Evolutionary conservation across 2,797 vertebrate genomes (phyloP).

Genomic region (Ctenochaetus hawaiiensis): DNA sequence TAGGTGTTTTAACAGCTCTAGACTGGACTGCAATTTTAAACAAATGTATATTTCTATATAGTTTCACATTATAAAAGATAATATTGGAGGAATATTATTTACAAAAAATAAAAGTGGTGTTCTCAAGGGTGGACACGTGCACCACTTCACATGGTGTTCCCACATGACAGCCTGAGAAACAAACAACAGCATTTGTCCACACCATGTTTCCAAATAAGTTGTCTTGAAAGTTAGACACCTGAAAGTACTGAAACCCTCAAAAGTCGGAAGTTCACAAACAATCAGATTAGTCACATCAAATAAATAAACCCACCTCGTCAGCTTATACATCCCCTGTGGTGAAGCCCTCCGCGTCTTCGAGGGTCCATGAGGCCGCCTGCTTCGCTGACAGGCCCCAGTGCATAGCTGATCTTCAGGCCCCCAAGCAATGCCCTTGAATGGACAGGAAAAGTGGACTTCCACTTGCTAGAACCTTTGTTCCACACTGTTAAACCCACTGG

Average conservation of each 20-base stretch:
- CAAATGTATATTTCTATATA: not conserved
- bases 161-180: slow-evolving; percentile 12
- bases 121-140: not conserved
- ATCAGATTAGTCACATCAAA: slow-evolving; percentile 30
- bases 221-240: not conserved
- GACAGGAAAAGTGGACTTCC: slow-evolving; percentile 72
- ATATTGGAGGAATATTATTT: not conserved
- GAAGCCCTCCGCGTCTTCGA: slow-evolving; percentile 41
- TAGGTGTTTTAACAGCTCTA: not conserved
- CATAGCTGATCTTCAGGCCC: slow-evolving; percentile 53
- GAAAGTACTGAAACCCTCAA: not conserved
- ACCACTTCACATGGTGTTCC: not conserved
- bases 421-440: slow-evolving; percentile 82
- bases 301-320: slow-evolving; percentile 75
- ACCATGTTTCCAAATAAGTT: not conserved
- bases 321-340: slow-evolving; percentile 70
- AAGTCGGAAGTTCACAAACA: not conserved
- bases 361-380: slow-evolving; percentile 71
- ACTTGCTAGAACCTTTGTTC: slow-evolving; percentile 46
- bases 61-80: not conserved
- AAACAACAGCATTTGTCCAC: slow-evolving; percentile 12
- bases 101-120: not conserved
- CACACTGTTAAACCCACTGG: slow-evolving; percentile 44
- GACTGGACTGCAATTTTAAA: not conserved
- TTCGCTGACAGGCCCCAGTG: slow-evolving; percentile 61